These are phyloP conservation scores for Odontothrips loti DNA, from an alignment of 2,888 invertebrate genomes.

Conservation along the genomic window DNA sequence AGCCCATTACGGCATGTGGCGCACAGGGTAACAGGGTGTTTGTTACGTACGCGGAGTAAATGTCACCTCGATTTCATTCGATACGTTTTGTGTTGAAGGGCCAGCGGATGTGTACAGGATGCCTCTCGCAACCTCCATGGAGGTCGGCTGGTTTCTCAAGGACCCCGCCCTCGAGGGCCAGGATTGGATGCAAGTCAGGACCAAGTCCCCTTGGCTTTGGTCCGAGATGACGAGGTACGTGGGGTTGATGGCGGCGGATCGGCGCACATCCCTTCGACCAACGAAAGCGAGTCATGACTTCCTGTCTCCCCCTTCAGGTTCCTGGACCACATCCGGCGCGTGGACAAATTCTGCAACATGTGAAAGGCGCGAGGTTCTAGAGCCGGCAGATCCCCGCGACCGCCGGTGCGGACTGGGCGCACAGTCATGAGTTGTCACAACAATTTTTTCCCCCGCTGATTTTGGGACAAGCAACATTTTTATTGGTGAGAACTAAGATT, in stretches of 20 bases:
- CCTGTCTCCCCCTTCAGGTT: background rate
- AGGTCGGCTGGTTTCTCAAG: background rate
- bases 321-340: conserved; percentile 8
- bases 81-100: background rate
- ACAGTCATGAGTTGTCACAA: no score
- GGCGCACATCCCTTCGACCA: no score
- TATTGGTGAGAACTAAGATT: no score
- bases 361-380: background rate
- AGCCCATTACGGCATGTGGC: no score
- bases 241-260: no score
- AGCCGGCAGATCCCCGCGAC: no score
- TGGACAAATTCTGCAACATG: conserved; percentile 21
- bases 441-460: no score
- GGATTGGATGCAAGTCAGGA: background rate
- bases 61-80: no score
- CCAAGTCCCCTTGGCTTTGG: background rate
- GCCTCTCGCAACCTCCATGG: background rate
- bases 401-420: no score
- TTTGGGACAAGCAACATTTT: no score
- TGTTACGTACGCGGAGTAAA: no score
- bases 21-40: no score
- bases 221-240: conserved; percentile 8
- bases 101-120: background rate
- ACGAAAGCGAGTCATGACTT: background rate
- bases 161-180: conserved; percentile 3